These are phyloP conservation scores for Heteractis magnifica DNA, from an alignment of 92 coral and sea anemone genomes.

Conservation along the genomic window DNA sequence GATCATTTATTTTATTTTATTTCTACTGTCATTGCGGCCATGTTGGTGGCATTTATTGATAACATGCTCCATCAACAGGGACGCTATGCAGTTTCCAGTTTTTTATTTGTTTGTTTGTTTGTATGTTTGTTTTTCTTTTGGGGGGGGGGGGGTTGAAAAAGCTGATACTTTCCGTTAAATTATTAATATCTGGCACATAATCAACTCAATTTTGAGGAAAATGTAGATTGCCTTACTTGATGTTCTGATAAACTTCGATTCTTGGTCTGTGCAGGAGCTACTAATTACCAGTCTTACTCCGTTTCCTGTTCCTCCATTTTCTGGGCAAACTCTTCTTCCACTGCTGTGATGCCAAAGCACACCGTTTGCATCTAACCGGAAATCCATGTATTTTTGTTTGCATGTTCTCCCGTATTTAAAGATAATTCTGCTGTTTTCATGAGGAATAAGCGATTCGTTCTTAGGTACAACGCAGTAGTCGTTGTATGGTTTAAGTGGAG, in stretches of 20 bases:
- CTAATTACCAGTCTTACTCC: conserved; percentile 38
- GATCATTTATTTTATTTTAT: too few relatives aligned
- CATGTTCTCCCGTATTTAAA: conserved; percentile 40
- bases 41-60: too few relatives aligned
- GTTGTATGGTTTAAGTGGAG: conserved; percentile 36
- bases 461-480: not conserved
- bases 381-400: conserved; percentile 44
- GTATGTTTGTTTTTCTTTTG: too few relatives aligned
- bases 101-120: too few relatives aligned
- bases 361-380: conserved; percentile 37
- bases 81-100: too few relatives aligned
- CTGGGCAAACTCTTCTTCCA: conserved; percentile 51
- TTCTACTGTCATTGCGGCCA: too few relatives aligned
- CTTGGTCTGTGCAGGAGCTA: conserved; percentile 36
- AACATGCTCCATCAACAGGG: too few relatives aligned
- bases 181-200: not conserved
- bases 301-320: conserved; percentile 34
- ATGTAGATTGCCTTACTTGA: conserved; percentile 6
- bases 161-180: too few relatives aligned
- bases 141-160: too few relatives aligned
- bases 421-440: conserved; percentile 30
- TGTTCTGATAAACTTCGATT: conserved; percentile 33
- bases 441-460: conserved; percentile 12
- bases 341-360: conserved; percentile 57
- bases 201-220: not conserved